Conservation (phyloP, 1,140 invertebrate species). For the Pogonomyrmex barbatus region DNA sequence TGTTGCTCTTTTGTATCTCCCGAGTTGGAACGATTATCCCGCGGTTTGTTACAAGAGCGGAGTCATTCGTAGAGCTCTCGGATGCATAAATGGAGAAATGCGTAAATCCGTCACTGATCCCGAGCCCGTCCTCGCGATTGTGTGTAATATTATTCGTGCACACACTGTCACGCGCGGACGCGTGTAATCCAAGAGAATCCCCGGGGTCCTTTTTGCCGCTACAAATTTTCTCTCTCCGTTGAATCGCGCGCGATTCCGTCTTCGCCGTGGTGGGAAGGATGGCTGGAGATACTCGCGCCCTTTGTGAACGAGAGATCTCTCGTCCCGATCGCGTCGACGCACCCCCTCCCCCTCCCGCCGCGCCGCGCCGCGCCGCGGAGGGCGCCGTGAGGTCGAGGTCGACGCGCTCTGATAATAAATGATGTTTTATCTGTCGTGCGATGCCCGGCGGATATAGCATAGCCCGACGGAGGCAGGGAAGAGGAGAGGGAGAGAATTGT, state of each 20-base stretch:
- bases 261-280: neutral
- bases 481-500: slow-evolving; percentile 23
- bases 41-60: neutral
- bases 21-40: neutral
- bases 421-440: slow-evolving; percentile 60
- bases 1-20: neutral
- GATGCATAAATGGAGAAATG: neutral
- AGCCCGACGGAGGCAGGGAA: slow-evolving; percentile 9
- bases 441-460: slow-evolving; percentile 50
- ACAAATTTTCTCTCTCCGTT: neutral
- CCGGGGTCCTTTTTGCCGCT: too few relatives aligned
- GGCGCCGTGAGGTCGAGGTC: slow-evolving; percentile 31
- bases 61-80: neutral
- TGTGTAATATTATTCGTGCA: slow-evolving; percentile 56
- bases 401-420: slow-evolving; percentile 61
- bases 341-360: neutral
- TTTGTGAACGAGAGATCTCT: slow-evolving; percentile 15
- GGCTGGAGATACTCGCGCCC: slow-evolving; percentile 2
- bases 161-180: slow-evolving; percentile 36
- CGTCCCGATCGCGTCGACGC: slow-evolving; percentile 19
- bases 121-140: slow-evolving; percentile 37
- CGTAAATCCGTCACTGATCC: slow-evolving; percentile 34
- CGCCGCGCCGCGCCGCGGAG: neutral
- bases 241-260: slow-evolving; percentile 23
- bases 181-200: neutral